Percentiles rank a stretch among this genome's conserved stretches.
These are phyloP conservation scores for Spermophilus dauricus DNA, from an alignment of 2,113 vertebrate species.

Conservation along the genomic window DNA sequence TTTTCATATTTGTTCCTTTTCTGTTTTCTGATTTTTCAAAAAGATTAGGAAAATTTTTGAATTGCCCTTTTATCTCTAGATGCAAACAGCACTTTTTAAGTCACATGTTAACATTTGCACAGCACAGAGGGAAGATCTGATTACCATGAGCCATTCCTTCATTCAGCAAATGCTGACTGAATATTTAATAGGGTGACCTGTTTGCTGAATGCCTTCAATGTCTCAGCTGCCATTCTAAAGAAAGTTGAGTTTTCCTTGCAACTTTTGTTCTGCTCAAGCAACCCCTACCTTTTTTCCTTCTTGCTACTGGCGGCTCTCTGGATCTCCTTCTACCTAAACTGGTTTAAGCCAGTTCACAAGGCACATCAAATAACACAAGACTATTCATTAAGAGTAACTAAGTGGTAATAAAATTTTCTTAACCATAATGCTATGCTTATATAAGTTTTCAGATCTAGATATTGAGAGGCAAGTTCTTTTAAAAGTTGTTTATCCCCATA, in stretches of 20 bases:
- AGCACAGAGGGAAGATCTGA: not conserved
- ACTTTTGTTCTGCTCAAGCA: not conserved
- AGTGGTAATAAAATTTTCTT: not conserved
- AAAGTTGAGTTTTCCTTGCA: not conserved
- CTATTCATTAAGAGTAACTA: not conserved
- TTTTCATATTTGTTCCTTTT: not conserved
- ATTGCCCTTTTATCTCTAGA: conserved; percentile 11
- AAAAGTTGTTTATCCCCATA: not conserved
- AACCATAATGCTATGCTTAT: not conserved
- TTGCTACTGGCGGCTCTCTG: not conserved
- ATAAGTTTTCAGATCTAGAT: not conserved
- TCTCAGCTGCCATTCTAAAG: not conserved
- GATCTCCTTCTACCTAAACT: not conserved
- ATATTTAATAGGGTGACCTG: not conserved
- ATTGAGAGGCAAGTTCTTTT: not conserved
- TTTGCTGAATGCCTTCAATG: not conserved
- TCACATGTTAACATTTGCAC: not conserved
- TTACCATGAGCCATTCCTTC: not conserved
- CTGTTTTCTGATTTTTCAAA: not conserved
- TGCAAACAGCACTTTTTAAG: not conserved
- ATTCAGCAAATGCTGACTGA: not conserved
- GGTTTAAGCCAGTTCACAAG: not conserved
- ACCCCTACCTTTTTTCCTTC: not conserved
- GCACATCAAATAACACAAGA: not conserved
- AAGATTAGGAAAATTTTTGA: not conserved